Percentiles rank a stretch among this genome's conserved stretches.
Evolutionary conservation across 2,113 vertebrate genomes (phyloP).

Genomic region (Hypanus sabinus): DNA sequence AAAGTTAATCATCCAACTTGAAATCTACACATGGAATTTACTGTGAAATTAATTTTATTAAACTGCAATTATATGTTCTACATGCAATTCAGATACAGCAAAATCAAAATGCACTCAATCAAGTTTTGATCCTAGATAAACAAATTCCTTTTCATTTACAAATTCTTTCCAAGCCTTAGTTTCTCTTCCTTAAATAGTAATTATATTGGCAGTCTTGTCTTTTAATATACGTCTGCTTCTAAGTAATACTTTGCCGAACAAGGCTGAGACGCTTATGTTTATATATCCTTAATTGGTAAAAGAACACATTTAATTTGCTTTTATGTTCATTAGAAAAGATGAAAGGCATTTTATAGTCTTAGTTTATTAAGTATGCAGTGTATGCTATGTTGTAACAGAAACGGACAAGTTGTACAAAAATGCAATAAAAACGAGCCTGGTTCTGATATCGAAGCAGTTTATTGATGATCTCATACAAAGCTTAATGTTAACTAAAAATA

Average conservation of each 20-base stretch:
- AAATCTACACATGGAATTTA: not conserved
- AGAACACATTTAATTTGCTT: constrained; percentile 1
- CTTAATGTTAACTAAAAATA: constrained; percentile 66
- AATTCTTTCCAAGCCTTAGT: constrained; percentile 25
- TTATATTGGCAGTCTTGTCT: not conserved
- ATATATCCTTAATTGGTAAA: not conserved
- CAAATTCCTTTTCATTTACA: constrained; percentile 23
- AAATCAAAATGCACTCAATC: not conserved
- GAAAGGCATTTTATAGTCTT: not conserved
- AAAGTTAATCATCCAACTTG: not conserved
- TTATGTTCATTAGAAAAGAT: constrained; percentile 6
- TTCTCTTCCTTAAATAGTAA: constrained; percentile 30
- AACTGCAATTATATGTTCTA: not conserved
- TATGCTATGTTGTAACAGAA: not conserved
- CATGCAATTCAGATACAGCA: not conserved
- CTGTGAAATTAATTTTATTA: not conserved
- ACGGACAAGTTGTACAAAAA: not conserved
- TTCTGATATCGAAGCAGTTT: constrained; percentile 25
- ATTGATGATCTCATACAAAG: constrained; percentile 43
- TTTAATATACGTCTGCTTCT: not conserved
- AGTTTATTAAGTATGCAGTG: not conserved
- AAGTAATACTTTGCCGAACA: not conserved
- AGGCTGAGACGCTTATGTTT: not conserved
- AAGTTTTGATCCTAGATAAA: constrained; percentile 30
- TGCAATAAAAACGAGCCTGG: constrained; percentile 4